A percentile compares a stretch with the other conserved stretches of the same genome.
Conservation (phyloP, 35 echinoderm and acorn worm species). For the Anneissia japonica region DNA sequence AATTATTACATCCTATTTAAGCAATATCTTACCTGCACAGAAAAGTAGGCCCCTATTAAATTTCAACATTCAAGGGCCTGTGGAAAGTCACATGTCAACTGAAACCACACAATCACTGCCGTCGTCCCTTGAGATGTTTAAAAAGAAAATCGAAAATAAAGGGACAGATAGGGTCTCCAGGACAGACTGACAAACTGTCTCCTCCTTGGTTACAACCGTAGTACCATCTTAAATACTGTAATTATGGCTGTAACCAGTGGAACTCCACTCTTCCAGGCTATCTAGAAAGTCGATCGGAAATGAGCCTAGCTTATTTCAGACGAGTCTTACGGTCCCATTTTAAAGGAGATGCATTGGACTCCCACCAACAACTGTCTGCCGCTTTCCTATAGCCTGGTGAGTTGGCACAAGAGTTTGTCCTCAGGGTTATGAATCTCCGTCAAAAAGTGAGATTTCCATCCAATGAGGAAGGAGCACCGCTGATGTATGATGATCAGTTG, state of each 20-base stretch:
- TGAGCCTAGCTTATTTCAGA: conserved; percentile 21
- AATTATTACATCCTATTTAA: too few relatives aligned
- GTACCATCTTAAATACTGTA: conserved; percentile 16
- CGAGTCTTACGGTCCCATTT: conserved; percentile 42
- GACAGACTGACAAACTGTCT: conserved; percentile 25
- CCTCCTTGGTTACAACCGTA: conserved; percentile 1
- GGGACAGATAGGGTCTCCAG: neutral
- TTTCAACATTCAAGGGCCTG: too few relatives aligned
- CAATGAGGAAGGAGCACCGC: neutral
- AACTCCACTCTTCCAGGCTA: conserved; percentile 14
- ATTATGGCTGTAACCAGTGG: conserved; percentile 15
- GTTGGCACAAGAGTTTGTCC: conserved; percentile 24
- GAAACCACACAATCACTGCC: too few relatives aligned
- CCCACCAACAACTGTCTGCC: conserved; percentile 46
- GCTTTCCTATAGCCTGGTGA: conserved; percentile 24
- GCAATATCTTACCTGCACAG: too few relatives aligned
- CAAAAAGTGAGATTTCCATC: conserved; percentile 40
- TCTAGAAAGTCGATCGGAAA: conserved; percentile 17
- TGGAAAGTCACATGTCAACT: too few relatives aligned
- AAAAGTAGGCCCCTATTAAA: too few relatives aligned
- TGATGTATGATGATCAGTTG: conserved; percentile 30
- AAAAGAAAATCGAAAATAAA: too few relatives aligned
- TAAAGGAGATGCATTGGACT: conserved; percentile 37
- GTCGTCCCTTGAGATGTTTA: too few relatives aligned
- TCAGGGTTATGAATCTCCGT: conserved; percentile 39